phyloP scores from a whole-genome alignment of 2,113 vertebrate species.

The Trogon surrucura region DNA sequence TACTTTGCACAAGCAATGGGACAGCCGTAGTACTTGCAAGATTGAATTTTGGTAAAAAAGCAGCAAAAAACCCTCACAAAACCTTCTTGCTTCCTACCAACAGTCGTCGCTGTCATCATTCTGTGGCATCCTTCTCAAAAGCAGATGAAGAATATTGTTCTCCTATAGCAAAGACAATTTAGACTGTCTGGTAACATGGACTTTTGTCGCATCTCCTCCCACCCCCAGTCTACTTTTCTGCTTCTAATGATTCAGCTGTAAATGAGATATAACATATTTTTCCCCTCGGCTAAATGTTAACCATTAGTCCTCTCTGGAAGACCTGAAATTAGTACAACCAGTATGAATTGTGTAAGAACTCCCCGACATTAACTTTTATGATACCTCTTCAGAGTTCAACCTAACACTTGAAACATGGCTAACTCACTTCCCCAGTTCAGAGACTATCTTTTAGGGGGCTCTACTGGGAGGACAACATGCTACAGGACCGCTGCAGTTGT shows the following conservation, averaged over 20 bases:
- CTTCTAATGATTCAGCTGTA: slow-evolving; percentile 5
- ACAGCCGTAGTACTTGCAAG: not conserved
- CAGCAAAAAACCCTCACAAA: not conserved
- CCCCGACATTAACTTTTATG: slow-evolving; percentile 14
- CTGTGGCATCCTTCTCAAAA: not conserved
- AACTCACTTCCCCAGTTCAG: not conserved
- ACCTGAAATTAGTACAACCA: not conserved
- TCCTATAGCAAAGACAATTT: not conserved
- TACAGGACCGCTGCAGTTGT: not conserved
- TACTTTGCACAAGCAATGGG: not conserved
- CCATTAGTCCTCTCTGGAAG: not conserved
- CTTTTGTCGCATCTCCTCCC: not conserved
- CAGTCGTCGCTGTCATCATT: not conserved
- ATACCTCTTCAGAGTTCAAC: not conserved
- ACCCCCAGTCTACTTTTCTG: not conserved
- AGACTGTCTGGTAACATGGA: not conserved
- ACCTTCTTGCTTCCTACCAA: not conserved
- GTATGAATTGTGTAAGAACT: not conserved
- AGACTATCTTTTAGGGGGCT: not conserved
- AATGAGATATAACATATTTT: slow-evolving; percentile 13
- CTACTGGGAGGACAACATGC: not conserved
- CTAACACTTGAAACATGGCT: not conserved
- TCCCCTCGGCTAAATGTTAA: not conserved
- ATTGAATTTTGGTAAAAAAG: not conserved
- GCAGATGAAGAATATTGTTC: not conserved